These are phyloP conservation scores for Pseudochromis fuscus DNA, from an alignment of 2,797 vertebrate genomes.

Conservation along the genomic window DNA sequence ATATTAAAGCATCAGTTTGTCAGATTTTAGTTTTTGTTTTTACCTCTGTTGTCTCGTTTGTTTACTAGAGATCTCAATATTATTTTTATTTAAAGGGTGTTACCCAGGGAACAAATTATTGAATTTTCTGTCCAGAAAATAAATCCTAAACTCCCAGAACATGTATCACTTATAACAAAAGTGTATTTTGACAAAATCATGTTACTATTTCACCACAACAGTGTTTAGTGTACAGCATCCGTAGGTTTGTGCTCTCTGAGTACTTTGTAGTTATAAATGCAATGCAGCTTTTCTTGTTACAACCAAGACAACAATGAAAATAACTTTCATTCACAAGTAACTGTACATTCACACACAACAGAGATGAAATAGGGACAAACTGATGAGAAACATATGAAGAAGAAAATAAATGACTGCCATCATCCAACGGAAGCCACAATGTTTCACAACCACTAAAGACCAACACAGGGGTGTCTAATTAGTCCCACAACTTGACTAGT, in stretches of 20 bases:
- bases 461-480: constrained; percentile 43
- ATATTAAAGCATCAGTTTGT: background rate
- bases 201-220: too few species aligned
- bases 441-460: constrained; percentile 52
- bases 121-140: too few species aligned
- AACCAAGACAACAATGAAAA: background rate
- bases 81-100: too few species aligned
- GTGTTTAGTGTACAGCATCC: too few species aligned
- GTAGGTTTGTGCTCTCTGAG: too few species aligned
- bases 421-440: constrained; percentile 30
- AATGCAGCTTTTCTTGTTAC: background rate
- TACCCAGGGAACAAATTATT: background rate
- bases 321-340: background rate
- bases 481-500: constrained; percentile 40
- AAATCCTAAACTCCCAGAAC: too few species aligned
- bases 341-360: background rate
- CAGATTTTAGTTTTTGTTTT: background rate
- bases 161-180: too few species aligned
- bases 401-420: constrained; percentile 29
- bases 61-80: too few species aligned
- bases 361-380: background rate
- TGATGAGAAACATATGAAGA: constrained; percentile 28
- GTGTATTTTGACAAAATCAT: too few species aligned
- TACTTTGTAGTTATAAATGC: too few species aligned
- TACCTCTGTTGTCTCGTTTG: too few species aligned